Evolutionary conservation across 2,113 vertebrate genomes (phyloP).

Genomic region (Trachemys scripta): DNA sequence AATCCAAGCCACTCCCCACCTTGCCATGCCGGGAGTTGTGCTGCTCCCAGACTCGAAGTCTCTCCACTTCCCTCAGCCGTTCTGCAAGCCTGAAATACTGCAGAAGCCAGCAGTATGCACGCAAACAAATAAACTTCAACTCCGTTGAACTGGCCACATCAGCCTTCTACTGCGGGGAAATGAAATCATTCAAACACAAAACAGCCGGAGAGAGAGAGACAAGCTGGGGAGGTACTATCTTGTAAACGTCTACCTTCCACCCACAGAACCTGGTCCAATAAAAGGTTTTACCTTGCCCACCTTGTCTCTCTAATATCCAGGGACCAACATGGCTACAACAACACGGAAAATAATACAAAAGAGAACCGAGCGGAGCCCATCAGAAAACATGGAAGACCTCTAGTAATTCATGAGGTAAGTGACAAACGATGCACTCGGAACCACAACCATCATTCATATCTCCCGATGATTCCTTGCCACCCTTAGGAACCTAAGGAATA

Average conservation of each 20-base stretch:
- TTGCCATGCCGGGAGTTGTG: conserved; percentile 1
- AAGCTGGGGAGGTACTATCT: too few species aligned
- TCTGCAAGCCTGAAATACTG: conserved; percentile 12
- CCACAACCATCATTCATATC: neutral
- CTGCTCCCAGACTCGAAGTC: neutral
- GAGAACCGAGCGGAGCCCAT: neutral
- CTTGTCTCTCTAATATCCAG: neutral
- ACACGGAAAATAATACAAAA: neutral
- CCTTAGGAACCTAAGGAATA: neutral
- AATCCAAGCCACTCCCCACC: neutral
- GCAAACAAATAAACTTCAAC: neutral
- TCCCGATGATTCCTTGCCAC: neutral
- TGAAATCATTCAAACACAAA: neutral
- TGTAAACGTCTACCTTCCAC: too few species aligned
- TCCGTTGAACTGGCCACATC: neutral
- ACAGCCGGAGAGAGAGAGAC: neutral
- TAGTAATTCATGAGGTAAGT: neutral
- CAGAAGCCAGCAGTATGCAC: neutral
- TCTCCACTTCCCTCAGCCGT: conserved; percentile 1
- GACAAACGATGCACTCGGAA: neutral
- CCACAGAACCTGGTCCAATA: too few species aligned
- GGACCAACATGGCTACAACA: neutral
- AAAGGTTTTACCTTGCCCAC: too few species aligned
- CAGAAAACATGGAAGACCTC: neutral
- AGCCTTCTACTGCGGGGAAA: neutral